A percentile compares a stretch with the other conserved stretches of the same genome.
These are phyloP conservation scores for Xestia xanthographa DNA, from an alignment of 2,888 invertebrate species.

Conservation along the genomic window DNA sequence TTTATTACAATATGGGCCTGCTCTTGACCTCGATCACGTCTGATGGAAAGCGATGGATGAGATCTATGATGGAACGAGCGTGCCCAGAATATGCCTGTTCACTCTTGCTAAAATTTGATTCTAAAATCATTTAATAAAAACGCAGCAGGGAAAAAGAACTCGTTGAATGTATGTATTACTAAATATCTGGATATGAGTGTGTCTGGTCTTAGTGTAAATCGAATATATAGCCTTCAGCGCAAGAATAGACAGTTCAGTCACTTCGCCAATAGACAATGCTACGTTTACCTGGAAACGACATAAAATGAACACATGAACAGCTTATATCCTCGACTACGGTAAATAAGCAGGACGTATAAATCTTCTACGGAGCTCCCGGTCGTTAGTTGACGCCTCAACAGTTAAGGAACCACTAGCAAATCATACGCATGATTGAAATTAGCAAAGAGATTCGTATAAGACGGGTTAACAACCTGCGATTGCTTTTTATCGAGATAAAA, in stretches of 20 bases:
- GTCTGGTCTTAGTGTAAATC: neutral
- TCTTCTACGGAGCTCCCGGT: constrained; percentile 61
- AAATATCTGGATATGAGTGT: neutral
- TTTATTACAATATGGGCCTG: no score
- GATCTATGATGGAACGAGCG: no score
- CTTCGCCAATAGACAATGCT: neutral
- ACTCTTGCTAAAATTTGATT: no score
- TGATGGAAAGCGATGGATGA: no score
- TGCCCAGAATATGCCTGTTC: no score
- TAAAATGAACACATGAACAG: constrained; percentile 20
- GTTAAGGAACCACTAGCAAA: constrained; percentile 41
- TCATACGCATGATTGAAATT: constrained; percentile 48
- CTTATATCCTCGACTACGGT: constrained; percentile 36
- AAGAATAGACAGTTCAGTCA: neutral
- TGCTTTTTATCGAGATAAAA: constrained; percentile 47
- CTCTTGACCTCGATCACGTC: no score
- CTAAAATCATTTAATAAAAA: neutral
- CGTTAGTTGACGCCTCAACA: constrained; percentile 31
- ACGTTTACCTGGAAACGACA: constrained; percentile 37
- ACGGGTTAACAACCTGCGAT: constrained; percentile 47
- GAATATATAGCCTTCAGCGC: neutral
- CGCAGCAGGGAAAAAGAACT: neutral
- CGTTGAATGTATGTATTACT: neutral
- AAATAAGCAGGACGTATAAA: constrained; percentile 64
- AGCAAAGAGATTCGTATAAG: constrained; percentile 32